Evolutionary conservation across 2,797 vertebrate species (phyloP), one percentile per base, ranked within the genome.

Genomic region (Peromyscus nudipes): DNA sequence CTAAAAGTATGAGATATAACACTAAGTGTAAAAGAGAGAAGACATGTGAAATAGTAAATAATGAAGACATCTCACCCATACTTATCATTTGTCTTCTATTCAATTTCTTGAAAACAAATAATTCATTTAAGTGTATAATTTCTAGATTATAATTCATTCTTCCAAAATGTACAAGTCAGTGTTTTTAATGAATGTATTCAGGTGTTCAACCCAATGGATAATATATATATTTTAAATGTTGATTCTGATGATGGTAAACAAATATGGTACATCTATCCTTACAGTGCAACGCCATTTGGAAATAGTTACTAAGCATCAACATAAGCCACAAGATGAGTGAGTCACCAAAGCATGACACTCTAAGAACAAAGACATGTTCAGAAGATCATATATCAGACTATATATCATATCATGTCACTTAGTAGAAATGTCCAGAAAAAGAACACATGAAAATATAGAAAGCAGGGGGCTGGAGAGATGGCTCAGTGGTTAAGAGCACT

Each of bases 321-420:
- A 0, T 0, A 0, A 2, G 49, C 16, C 37, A 27, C 4, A 21
- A 29, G 4, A 3, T 13, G 46, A 73, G 3, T n/a, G 40, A 57
- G 57, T 57, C 34, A 43, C 27, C 31, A 57, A 23, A 55, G 12
- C 37, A 37, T 13, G 29, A 46, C 5, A 6, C 25, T 6, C 29
- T 31, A 9, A 29, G 31, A 86, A 92, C 85, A 77, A 60, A 77
- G 31, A 46, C 62, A 92, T 21, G 43, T 29, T 64, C 0, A 52
- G 62, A 64, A 69, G 40, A 17, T 12, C 31, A 29, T 9, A 34
- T 16, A 12, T 52, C 52, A 52, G 40, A 17, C 19, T 27, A 21
- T 11, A n/a, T 16, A 12, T 9, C 37, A 0, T 16, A 11, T 46
- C 57, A n/a, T 7, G 52, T 34, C 80, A 37, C 83, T 83, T 43